Base-by-base conservation (phyloP, 2,797 vertebrate species). In the Vultur gryphus region DNA sequence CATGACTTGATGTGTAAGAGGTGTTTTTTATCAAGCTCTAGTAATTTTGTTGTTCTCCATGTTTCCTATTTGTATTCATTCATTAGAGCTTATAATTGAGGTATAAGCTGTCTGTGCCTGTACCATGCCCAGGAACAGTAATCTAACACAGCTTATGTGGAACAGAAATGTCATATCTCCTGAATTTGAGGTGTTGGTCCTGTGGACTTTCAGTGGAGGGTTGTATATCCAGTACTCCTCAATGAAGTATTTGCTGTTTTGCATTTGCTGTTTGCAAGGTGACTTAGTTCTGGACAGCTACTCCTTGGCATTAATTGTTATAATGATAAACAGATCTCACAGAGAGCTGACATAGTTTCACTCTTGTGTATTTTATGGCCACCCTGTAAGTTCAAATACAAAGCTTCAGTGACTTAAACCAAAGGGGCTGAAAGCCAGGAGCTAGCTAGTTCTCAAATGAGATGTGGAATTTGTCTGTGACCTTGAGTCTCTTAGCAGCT, bases 401-500 rank as follows among this genome's bases (percentile, higher is more conserved):
- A 76, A 57, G 26, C 61, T 85, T 80, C 54, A 76, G 43, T 84
- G 87, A 44, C 71, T 93, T 75, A 48, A 76, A 88, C 39, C 44
- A 70, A 62, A 75, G 59, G 62, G 37, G 55, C 89, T 90, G 80
- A 35, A 71, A 93, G 89, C 70, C 85, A 96, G 89, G n/a, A 93
- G 64, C 62, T 57, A n/a, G 26, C 67, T 37, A 41, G 37, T 65
- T 82, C 83, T 35, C 75, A 62, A 65, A 64, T 25, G 81, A 84
- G 84, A 75, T 0, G 1, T 72, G 89, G 69, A 90, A 75, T 89
- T 85, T 88, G 76, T 70, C 67, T 81, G 72, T 95, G 95, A 90
- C 93, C 91, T 95, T 82, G 88, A 90, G 55, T 65, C 73, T 93
- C 71, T 85, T 28, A 86, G 91, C 73, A 95, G 84, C 76, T 82